Conservation (phyloP, 2,888 invertebrate species). For the Globia sparganii region DNA sequence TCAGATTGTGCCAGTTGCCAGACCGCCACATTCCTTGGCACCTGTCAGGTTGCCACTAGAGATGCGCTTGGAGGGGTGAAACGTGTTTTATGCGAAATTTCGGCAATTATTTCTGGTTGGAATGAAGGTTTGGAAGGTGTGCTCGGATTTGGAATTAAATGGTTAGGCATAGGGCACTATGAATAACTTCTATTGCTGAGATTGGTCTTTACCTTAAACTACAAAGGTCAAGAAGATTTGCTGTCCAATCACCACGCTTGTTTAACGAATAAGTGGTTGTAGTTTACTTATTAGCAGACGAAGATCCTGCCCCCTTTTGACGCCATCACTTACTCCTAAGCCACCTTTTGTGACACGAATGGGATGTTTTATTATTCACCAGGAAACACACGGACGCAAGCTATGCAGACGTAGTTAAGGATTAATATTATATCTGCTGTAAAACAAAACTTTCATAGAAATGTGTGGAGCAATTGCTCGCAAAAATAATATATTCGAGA, state of each 20-base stretch:
- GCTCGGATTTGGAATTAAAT: conserved; percentile 15
- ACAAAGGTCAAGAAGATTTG: neutral
- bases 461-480: neutral
- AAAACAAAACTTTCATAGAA: neutral
- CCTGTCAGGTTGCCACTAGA: conserved; percentile 51
- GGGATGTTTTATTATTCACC: neutral
- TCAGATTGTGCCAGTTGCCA: conserved; percentile 58
- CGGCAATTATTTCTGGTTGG: conserved; percentile 37
- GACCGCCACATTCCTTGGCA: conserved; percentile 44
- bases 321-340: neutral
- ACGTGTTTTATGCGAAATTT: conserved; percentile 60
- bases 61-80: conserved; percentile 46
- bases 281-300: too few species aligned
- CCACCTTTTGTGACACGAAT: neutral
- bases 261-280: neutral
- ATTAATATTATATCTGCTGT: neutral
- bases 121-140: neutral
- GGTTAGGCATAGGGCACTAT: neutral
- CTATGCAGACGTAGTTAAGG: neutral
- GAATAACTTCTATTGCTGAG: neutral
- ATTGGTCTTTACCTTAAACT: neutral
- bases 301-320: neutral
- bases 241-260: neutral
- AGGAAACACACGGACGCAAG: neutral
- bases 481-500: neutral